Base-by-base conservation (phyloP, 2,888 invertebrate species). In the Apotomis turbidana region DNA sequence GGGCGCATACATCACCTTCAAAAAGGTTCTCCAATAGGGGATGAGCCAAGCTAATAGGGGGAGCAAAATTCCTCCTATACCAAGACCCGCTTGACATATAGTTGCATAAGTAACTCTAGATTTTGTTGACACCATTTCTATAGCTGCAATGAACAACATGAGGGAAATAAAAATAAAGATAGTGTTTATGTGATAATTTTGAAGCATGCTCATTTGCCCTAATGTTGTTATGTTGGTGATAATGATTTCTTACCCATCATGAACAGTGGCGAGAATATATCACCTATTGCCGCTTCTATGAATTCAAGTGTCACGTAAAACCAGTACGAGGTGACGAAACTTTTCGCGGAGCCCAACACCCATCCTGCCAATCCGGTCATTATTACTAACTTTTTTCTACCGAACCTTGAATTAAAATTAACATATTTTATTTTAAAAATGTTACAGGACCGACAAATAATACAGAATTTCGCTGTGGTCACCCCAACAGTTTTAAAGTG, bases 1-100 rank as follows among this genome's bases (percentile, higher is more conserved):
- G 0, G 97, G 97, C 0, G 94, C 87, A 79, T 97, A 97, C 10
- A 96, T 87, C 1, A 95, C 93, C 76, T 95, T 90, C n/a, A 97
- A 90, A 41, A 95, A 90, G 74, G 91, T 89, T 80, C 96, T 94
- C 97, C 97, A 97, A 80, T 96, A 94, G 57, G 94, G 94, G 0
- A 95, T 88, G 74, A 82, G 64, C 86, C 86, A 91, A 0, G 90
- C 90, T 3, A 81, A 64, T 0, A 87, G n/a, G 0, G 90, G 80
- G 3, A 87, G 74, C 0, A 83, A 3, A 0, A 86, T 12, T 0
- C 85, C 81, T 0, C 91, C 91, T 0, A 86, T 49, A 0, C 77
- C 61, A 8, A 58, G 51, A 3, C 64, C 71, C 3, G 87, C 75
- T 3, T 76, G 75, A 27, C 85, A 82, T 1, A 88, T 9, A 61